Evolutionary conservation across 1,140 invertebrate species (phyloP).

Genomic region (Eupeodes corollae): DNA sequence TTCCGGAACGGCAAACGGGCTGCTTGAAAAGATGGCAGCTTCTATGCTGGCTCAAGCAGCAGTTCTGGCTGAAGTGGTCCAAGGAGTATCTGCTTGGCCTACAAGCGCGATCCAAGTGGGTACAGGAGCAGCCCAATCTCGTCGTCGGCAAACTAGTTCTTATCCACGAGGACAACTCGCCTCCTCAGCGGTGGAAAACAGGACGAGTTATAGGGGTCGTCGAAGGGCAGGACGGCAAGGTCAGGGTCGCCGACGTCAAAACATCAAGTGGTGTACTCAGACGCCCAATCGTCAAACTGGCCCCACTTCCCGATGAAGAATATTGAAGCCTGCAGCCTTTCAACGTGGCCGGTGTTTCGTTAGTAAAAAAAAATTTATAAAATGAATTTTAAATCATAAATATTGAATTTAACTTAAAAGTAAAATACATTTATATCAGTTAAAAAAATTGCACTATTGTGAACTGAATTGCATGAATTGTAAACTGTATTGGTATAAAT

Average conservation of each 20-base stretch:
- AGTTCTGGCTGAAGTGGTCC: conserved; percentile 18
- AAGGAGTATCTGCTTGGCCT: conserved; percentile 21
- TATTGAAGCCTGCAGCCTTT: background rate
- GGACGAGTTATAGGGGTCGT: conserved; percentile 25
- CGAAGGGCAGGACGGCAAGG: conserved; percentile 29
- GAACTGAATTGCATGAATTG: no score
- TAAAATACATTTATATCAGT: no score
- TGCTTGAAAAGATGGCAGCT: conserved; percentile 2
- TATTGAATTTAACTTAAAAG: no score
- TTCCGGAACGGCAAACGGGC: no score
- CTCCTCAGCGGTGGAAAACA: conserved; percentile 30
- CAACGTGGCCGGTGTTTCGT: background rate
- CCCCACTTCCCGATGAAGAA: conserved; percentile 4
- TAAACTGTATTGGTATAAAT: no score
- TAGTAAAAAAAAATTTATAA: no score
- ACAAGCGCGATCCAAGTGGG: conserved; percentile 26
- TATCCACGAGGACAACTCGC: conserved; percentile 22
- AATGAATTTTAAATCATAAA: no score
- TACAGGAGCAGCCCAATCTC: conserved; percentile 6
- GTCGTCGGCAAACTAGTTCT: conserved; percentile 22
- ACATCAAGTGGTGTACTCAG: conserved; percentile 12
- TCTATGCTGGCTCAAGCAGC: conserved; percentile 3
- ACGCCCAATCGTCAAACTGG: conserved; percentile 12
- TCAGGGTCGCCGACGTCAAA: conserved; percentile 29
- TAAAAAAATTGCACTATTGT: no score